Evolutionary conservation across 1,140 invertebrate species (phyloP).

Genomic region (Drosophila rufa): DNA sequence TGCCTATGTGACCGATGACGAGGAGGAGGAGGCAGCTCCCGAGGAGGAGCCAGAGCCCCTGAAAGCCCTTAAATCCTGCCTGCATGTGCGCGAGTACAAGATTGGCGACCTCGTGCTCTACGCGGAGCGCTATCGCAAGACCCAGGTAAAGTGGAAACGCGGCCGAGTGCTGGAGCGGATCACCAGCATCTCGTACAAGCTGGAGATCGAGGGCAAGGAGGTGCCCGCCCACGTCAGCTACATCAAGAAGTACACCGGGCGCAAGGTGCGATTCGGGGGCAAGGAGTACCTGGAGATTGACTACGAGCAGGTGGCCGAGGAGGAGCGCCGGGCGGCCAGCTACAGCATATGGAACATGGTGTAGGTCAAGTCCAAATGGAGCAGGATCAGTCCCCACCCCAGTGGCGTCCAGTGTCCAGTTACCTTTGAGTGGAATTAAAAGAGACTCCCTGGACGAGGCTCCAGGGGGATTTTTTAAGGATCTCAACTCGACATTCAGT

Average conservation of each 20-base stretch:
- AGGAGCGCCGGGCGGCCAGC: constrained; percentile 75
- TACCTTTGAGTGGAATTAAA: constrained; percentile 72
- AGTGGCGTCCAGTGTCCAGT: constrained; percentile 44
- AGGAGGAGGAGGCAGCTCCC: constrained; percentile 32
- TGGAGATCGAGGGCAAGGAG: constrained; percentile 80
- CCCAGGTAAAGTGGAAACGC: constrained; percentile 79
- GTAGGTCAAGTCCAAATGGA: constrained; percentile 9
- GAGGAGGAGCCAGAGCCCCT: constrained; percentile 37
- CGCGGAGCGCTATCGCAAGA: constrained; percentile 77
- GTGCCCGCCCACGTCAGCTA: constrained; percentile 79
- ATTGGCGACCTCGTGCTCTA: constrained; percentile 78
- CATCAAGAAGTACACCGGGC: constrained; percentile 79
- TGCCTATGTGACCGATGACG: constrained; percentile 75
- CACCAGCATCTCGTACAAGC: constrained; percentile 81
- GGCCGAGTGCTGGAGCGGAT: constrained; percentile 75
- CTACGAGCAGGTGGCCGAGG: constrained; percentile 80
- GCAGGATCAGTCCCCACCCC: constrained; percentile 4
- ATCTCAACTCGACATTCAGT: constrained; percentile 80
- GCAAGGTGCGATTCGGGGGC: constrained; percentile 79
- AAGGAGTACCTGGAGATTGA: constrained; percentile 84
- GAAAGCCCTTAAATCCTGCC: constrained; percentile 71
- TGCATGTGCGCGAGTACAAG: constrained; percentile 73
- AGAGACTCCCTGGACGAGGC: constrained; percentile 47
- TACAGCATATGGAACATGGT: constrained; percentile 85
- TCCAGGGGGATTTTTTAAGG: constrained; percentile 70